Percentiles rank a stretch among this genome's conserved stretches.
Conservation (phyloP, 2,113 vertebrate genomes). For the Paedocypris sp. region DNA sequence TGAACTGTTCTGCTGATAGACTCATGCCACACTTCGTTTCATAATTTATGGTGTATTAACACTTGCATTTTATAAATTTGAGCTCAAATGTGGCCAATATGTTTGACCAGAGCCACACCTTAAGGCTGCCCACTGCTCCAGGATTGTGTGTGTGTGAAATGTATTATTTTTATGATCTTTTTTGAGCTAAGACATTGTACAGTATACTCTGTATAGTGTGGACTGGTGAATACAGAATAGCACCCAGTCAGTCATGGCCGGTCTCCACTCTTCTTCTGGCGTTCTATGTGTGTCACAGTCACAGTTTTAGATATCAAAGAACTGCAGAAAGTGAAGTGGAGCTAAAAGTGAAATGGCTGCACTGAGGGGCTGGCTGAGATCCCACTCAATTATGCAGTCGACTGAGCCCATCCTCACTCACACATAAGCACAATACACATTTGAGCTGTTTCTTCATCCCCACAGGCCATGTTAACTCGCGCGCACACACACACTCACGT, state of each 20-base stretch:
- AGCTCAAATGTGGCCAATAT: too few species aligned
- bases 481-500: neutral
- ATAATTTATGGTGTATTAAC: too few species aligned
- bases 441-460: slow-evolving; percentile 29
- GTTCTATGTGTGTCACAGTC: neutral
- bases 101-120: too few species aligned
- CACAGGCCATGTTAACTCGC: slow-evolving; percentile 16
- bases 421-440: slow-evolving; percentile 28
- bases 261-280: too few species aligned
- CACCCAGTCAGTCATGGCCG: neutral
- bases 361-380: slow-evolving; percentile 26
- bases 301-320: neutral
- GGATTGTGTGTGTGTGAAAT: too few species aligned
- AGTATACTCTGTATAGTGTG: neutral
- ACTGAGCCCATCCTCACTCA: slow-evolving; percentile 22
- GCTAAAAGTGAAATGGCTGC: slow-evolving; percentile 9
- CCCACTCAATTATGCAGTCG: slow-evolving; percentile 40
- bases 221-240: neutral
- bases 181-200: too few species aligned
- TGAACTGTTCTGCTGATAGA: too few species aligned
- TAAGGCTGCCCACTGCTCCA: too few species aligned
- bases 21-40: too few species aligned
- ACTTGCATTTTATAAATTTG: too few species aligned
- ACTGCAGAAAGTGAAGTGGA: slow-evolving; percentile 4
- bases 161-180: too few species aligned